Percentiles rank a stretch among this genome's conserved stretches.
Evolutionary conservation across 2,113 vertebrate genomes (phyloP).

Genomic region (Coregonus clupeaformis): DNA sequence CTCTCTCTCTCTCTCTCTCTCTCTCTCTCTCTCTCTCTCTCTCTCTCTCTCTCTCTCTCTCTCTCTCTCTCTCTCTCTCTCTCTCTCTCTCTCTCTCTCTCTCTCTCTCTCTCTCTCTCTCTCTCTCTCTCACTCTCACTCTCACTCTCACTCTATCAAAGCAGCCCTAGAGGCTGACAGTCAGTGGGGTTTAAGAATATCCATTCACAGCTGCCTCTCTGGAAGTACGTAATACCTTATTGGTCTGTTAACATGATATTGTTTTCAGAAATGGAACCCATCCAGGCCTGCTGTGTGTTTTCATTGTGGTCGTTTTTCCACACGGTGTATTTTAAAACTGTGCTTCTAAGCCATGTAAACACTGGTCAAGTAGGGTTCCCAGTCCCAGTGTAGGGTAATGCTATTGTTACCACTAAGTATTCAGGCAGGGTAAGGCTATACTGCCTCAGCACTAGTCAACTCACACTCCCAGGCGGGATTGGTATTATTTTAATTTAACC

Average conservation of each 20-base stretch:
- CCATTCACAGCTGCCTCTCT: background rate
- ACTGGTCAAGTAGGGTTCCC: background rate
- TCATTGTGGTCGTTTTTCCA: conserved; percentile 10
- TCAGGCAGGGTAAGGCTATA: no score
- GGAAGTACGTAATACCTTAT: conserved; percentile 4
- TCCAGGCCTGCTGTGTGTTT: conserved; percentile 17
- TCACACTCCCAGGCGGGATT: no score
- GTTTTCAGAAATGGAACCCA: conserved; percentile 39
- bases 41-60: background rate
- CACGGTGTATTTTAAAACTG: background rate
- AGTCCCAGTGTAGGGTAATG: no score
- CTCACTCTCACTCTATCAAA: no score
- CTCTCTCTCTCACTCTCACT: no score
- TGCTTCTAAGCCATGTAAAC: conserved; percentile 2
- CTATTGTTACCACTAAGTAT: no score
- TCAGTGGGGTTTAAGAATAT: background rate
- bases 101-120: no score
- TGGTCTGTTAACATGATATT: conserved; percentile 31
- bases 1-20: background rate
- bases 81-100: background rate
- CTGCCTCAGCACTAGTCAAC: no score
- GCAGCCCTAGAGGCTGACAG: background rate
- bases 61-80: background rate
- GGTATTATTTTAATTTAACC: no score
- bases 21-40: background rate